phyloP scores from a whole-genome alignment of 1,140 invertebrate species.

The Schlechtendalia chinensis region DNA sequence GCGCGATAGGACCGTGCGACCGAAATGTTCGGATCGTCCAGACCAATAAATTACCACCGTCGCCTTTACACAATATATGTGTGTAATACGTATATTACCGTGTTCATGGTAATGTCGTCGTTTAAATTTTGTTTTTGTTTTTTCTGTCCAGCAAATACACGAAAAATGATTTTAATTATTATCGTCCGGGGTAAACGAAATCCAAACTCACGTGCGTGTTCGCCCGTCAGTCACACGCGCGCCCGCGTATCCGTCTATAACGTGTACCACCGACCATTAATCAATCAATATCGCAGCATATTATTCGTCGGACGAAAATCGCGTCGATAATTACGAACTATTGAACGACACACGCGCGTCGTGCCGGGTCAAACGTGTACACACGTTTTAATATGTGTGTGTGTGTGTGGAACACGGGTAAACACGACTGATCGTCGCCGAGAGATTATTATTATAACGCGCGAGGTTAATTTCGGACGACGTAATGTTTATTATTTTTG shows the following conservation, averaged over 20 bases:
- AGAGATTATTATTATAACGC: constrained; percentile 2
- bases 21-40: constrained; percentile 18
- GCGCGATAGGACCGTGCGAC: constrained; percentile 5
- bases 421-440: too few relatives aligned
- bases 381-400: neutral
- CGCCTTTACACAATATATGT: too few relatives aligned
- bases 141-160: neutral
- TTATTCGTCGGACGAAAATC: neutral
- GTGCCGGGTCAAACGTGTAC: neutral
- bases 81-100: neutral
- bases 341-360: neutral
- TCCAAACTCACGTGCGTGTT: too few relatives aligned
- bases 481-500: constrained; percentile 45
- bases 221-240: too few relatives aligned
- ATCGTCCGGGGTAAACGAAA: too few relatives aligned
- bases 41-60: constrained; percentile 23
- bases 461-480: constrained; percentile 35
- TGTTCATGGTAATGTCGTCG: neutral
- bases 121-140: constrained; percentile 1
- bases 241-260: too few relatives aligned
- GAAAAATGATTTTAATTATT: constrained; percentile 6
- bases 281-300: too few relatives aligned
- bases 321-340: constrained; percentile 5
- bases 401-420: too few relatives aligned
- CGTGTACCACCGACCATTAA: too few relatives aligned